phyloP scores from a whole-genome alignment of 1,140 invertebrate species.

The Calephelis virginiensis region DNA sequence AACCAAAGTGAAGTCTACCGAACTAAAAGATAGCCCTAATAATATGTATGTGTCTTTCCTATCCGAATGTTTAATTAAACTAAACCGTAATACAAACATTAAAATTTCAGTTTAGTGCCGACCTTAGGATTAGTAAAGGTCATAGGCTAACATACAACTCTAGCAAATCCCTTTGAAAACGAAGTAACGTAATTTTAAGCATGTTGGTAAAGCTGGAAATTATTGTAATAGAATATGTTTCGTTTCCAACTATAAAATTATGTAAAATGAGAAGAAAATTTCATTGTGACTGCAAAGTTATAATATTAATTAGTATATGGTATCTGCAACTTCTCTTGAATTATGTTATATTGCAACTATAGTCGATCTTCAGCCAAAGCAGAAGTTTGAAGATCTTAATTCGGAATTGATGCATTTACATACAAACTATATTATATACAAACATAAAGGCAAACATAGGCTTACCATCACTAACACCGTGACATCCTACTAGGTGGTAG shows the following conservation, averaged over 20 bases:
- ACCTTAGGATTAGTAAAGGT: constrained; percentile 14
- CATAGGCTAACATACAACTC: constrained; percentile 7
- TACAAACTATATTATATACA: no score
- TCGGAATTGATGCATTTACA: no score
- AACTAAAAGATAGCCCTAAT: no score
- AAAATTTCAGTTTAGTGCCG: constrained; percentile 13
- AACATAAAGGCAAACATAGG: no score
- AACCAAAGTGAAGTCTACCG: no score
- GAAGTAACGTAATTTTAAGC: constrained; percentile 1
- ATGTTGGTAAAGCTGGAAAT: neutral
- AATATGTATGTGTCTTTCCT: neutral
- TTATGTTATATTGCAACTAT: no score
- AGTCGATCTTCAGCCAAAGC: no score
- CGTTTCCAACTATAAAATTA: constrained; percentile 27
- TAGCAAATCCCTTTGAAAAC: constrained; percentile 10
- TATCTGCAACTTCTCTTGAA: neutral
- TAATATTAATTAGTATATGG: neutral
- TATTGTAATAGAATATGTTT: neutral
- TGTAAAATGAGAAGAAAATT: no score
- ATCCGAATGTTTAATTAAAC: constrained; percentile 15
- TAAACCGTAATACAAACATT: constrained; percentile 11
- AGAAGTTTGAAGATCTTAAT: no score
- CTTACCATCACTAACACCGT: no score
- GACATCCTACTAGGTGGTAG: no score
- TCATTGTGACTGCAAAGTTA: no score